Evolutionary conservation across 2,113 vertebrate species (phyloP), one percentile per base, ranked within the genome.

Genomic region (Oplegnathus fasciatus): DNA sequence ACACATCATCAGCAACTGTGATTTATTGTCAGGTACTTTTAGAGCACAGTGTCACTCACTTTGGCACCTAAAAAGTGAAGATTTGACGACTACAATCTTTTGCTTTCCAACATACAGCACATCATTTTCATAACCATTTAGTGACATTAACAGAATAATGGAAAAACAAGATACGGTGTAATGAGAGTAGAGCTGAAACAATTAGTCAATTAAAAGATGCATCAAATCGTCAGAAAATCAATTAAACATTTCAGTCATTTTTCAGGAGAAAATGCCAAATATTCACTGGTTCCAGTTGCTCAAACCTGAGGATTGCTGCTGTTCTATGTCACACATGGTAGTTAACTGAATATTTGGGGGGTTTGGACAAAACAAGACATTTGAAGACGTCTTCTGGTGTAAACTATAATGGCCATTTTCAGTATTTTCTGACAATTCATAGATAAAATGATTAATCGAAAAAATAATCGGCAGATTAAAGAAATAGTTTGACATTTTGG

Each of bases 1-100:
- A n/a, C 60, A 67, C 6, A 64, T 40, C 0, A 44, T 17, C 2
- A 64, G 22, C 22, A 44, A 64, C 28, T 15, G 34, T 26, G 15
- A 67, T 4, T 48, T 30, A 17, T 50, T 50, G 40, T 48, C 8
- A 50, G 80, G 62, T 58, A 22, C 69, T 80, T 64, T 72, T 30
- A 34, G 2, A 50, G 55, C 20, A 34, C 0, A 13, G 22, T 1
- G 40, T 54, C 18, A 9, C 18, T 64, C 57, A 54, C 26, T 20
- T n/a, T 2, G 22, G 55, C 7, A 24, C 60, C 10, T 9, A 7
- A 24, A 22, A 17, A 62, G 7, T 13, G 37, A 77, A 46, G 11
- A 48, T 20, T 58, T 72, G 46, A 54, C 44, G 9, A 52, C 17
- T 11, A 15, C 3, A 22, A 37, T 5, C 32, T 22, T 40, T 50